These are phyloP conservation scores for Saguinus imperator DNA, from an alignment of 2,113 vertebrate genomes.

Conservation along the genomic window DNA sequence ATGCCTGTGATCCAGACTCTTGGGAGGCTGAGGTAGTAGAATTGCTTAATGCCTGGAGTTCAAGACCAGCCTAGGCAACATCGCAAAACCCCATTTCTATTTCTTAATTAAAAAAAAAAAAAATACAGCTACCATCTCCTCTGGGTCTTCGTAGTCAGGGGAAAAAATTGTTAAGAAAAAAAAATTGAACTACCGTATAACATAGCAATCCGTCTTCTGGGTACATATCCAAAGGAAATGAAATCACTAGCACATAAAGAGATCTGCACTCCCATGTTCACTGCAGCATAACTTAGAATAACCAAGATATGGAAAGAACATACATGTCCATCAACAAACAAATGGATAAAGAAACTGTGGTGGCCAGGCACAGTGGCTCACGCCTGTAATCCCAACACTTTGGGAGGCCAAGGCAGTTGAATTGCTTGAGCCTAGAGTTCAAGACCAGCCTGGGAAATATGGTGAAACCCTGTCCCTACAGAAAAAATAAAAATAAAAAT, in stretches of 20 bases:
- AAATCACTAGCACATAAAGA: not conserved
- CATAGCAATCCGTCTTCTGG: not conserved
- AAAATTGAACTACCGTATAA: not conserved
- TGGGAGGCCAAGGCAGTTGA: not conserved
- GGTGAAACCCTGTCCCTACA: not conserved
- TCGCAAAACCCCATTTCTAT: too few relatives aligned
- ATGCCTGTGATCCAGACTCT: too few relatives aligned
- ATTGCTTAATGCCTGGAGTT: not conserved
- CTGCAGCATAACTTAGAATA: not conserved
- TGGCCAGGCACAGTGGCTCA: not conserved
- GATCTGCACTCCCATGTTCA: not conserved
- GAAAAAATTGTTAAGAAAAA: not conserved
- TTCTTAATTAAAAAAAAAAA: not conserved
- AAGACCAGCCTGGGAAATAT: not conserved
- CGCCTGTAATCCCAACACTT: not conserved
- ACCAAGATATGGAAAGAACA: not conserved
- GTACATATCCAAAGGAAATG: not conserved
- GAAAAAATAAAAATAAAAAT: not conserved
- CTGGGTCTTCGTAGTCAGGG: too few relatives aligned
- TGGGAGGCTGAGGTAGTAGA: too few relatives aligned
- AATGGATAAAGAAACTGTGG: not conserved
- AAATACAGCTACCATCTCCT: not conserved
- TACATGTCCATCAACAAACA: not conserved
- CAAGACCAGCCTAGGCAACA: not conserved
- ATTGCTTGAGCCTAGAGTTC: not conserved